Evolutionary conservation across 2,888 invertebrate genomes (phyloP), one percentile per base, ranked within the genome.

Genomic region (Yponomeuta plumbellus): DNA sequence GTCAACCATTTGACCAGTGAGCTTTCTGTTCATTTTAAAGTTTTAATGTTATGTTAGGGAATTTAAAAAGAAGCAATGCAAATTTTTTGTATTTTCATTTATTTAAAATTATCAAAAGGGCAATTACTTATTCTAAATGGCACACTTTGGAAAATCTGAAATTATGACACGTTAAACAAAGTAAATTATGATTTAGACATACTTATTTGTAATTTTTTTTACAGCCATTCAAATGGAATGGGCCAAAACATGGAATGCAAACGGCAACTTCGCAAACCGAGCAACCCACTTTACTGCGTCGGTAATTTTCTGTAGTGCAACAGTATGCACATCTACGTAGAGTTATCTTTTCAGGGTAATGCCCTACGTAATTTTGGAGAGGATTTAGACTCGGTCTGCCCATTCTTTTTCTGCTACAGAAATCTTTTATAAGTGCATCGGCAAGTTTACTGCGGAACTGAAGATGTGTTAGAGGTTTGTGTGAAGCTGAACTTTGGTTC

Each of bases 381-480:
- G 57, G 57, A 57, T 57, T 57, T 57, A 57, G 57, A 10, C 20
- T 57, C 11, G 57, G 57, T 57, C 57, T 57, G n/a, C 57, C 57
- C 17, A 57, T 57, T 57, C 57, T 57, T 57, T 57, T 57, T 57
- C 57, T 57, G 57, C 57, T 57, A 57, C 57, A 57, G 21, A 56
- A 56, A 21, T 20, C 17, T 57, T 57, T 57, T 57, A 57, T 57
- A 20, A 57, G 17, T 57, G 57, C 64, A 59, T 59, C 59, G 59
- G 67, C 67, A 39, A 67, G 58, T 58, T 67, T 64, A 21, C 64
- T 67, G 39, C 64, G 17, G 23, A 67, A 67, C 22, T 39, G 21
- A 56, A 67, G 57, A 40, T 67, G 64, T 21, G 67, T 64, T 64
- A 59, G 57, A 26, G 67, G 67, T 57, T 64, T 67, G 22, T 26